phyloP scores from a whole-genome alignment of 2,113 vertebrate species.

The Hiodon alosoides region DNA sequence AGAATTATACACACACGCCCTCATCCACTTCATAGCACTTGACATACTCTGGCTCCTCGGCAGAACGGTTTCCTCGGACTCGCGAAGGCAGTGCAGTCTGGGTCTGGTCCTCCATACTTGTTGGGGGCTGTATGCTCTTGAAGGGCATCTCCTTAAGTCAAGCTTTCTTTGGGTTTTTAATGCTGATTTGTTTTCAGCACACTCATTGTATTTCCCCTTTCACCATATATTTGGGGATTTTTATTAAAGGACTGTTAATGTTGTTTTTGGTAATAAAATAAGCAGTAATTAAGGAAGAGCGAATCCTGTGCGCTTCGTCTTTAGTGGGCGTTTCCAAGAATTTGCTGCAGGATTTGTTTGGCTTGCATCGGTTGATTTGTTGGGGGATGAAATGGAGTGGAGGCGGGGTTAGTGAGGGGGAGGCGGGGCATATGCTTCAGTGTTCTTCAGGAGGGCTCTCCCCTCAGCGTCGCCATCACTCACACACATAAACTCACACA shows the following conservation, averaged over 20 bases:
- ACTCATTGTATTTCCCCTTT: slow-evolving; percentile 1
- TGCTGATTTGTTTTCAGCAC: background rate
- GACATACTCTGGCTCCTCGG: background rate
- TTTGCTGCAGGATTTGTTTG: background rate
- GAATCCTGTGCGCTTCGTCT: background rate
- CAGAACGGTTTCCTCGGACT: background rate
- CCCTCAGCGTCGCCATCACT: no score
- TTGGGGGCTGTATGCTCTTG: background rate
- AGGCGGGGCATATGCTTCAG: no score
- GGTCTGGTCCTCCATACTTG: background rate
- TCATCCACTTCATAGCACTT: background rate
- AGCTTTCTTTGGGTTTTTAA: slow-evolving; percentile 2
- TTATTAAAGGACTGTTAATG: background rate
- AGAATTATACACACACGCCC: background rate
- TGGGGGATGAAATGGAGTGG: no score
- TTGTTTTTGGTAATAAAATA: slow-evolving; percentile 8
- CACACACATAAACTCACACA: no score
- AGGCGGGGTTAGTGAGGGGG: no score
- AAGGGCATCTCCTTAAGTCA: slow-evolving; percentile 2
- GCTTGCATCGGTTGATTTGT: background rate
- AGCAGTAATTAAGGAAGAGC: slow-evolving; percentile 4
- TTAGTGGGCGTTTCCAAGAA: background rate
- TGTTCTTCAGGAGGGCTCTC: no score
- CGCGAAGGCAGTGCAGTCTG: background rate
- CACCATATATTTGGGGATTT: background rate